Evolutionary conservation across 2,113 vertebrate genomes (phyloP).

Genomic region (Theropithecus gelada): DNA sequence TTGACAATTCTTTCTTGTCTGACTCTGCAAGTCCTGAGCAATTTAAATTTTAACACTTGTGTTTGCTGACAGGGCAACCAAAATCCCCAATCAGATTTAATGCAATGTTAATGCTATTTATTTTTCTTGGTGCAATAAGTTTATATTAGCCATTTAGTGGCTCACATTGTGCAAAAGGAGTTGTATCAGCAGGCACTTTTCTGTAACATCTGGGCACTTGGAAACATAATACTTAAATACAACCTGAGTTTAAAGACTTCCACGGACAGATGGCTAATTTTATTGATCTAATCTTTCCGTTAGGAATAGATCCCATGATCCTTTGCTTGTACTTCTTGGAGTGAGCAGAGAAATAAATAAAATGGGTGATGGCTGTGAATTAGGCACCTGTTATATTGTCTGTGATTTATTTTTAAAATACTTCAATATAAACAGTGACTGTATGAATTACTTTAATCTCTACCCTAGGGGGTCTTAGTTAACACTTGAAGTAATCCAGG

Average conservation of each 20-base stretch:
- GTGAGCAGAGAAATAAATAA: constrained; percentile 81
- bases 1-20: constrained; percentile 48
- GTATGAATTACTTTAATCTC: constrained; percentile 54
- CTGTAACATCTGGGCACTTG: constrained; percentile 69
- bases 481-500: neutral
- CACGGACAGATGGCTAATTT: constrained; percentile 88
- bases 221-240: constrained; percentile 84
- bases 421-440: constrained; percentile 41
- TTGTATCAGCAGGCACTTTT: constrained; percentile 65
- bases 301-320: constrained; percentile 81
- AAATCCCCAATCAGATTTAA: constrained; percentile 66
- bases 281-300: constrained; percentile 82
- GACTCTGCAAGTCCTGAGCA: constrained; percentile 64
- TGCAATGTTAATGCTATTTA: constrained; percentile 65
- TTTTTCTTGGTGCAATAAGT: constrained; percentile 68
- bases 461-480: neutral
- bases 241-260: constrained; percentile 83
- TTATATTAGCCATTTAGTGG: constrained; percentile 72
- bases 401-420: constrained; percentile 69
- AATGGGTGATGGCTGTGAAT: constrained; percentile 69
- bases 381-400: constrained; percentile 48
- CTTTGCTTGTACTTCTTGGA: constrained; percentile 76
- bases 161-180: constrained; percentile 50
- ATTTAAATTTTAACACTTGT: constrained; percentile 67
- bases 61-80: constrained; percentile 69